Base-by-base conservation (phyloP, 1,140 invertebrate species). In the Achatina immaculata region DNA sequence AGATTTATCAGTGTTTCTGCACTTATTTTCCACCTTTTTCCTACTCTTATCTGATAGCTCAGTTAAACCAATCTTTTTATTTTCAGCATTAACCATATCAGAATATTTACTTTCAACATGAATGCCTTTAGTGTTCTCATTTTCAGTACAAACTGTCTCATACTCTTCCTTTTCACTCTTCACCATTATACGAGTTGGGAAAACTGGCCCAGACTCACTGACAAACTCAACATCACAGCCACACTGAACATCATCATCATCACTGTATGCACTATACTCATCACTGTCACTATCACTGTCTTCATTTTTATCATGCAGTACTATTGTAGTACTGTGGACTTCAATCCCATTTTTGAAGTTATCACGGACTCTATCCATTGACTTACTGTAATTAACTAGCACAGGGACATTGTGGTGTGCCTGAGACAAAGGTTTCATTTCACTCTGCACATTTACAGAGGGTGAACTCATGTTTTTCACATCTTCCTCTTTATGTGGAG, bases 281-380 rank as follows among this genome's bases (percentile, higher is more conserved):
- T 62, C 58, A 62, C n/a, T 28, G 11, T 65, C 62, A 24, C 2
- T 21, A 24, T 40, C 68, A 11, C 36, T 34, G 36, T 73, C 71
- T 1, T 48, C 43, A 7, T 24, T 24, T n/a, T 73, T 43, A 51
- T 73, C 71, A 11, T 43, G 31, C 9, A 73, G 36, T 16, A 73
- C 34, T 19, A 73, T 73, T 1, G 45, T 51, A 6, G 71, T 73
- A 36, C 71, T 73, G 28, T 73, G 4, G n/a, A 73, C n/a, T 28
- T 48, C 24, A 48, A 73, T 48, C 6, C 34, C 71, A 3, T 45
- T 45, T 0, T 42, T 42, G 68, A 40, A 21, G 36, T 21, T 34
- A 6, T 16, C 58, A 16, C 28, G 2, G n/a, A 34, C n/a, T 31
- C 28, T 62, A 28, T 28, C 58, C 28, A 31, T 9, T 31, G 58